phyloP scores from a whole-genome alignment of 2,113 vertebrate genomes.

The Spea bombifrons region DNA sequence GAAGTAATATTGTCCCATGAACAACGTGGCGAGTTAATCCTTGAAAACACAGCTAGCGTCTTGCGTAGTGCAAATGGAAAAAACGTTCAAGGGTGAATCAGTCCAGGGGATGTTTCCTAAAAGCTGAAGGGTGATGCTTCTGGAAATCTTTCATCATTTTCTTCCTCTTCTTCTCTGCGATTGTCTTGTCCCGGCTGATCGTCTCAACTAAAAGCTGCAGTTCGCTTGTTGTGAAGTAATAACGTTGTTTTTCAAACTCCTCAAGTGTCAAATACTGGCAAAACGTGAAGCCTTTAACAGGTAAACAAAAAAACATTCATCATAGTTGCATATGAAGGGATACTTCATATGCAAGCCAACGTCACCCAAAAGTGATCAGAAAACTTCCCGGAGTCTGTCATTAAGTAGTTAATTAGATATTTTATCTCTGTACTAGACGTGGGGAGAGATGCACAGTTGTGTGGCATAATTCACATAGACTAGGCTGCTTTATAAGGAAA shows the following conservation, averaged over 20 bases:
- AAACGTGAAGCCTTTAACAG: conserved; percentile 72
- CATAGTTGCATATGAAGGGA: background rate
- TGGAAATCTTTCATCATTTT: conserved; percentile 73
- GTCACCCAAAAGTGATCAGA: too few relatives aligned
- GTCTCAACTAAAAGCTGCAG: conserved; percentile 66
- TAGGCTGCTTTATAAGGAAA: too few relatives aligned
- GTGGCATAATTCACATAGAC: too few relatives aligned
- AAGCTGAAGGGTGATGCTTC: conserved; percentile 74
- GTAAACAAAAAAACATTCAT: background rate
- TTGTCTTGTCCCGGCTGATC: conserved; percentile 56
- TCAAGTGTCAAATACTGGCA: conserved; percentile 70
- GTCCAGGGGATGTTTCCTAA: conserved; percentile 61
- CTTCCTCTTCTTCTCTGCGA: conserved; percentile 70
- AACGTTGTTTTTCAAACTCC: conserved; percentile 72
- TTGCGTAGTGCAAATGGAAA: background rate
- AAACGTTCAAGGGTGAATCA: background rate
- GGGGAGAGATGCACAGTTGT: too few relatives aligned
- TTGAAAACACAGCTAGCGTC: background rate
- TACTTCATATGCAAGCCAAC: too few relatives aligned
- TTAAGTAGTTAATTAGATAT: too few relatives aligned
- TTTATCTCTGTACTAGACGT: too few relatives aligned
- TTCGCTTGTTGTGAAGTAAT: conserved; percentile 60
- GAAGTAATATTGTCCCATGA: too few relatives aligned
- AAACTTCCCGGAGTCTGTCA: too few relatives aligned
- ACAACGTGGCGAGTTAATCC: too few relatives aligned